Evolutionary conservation across 92 coral and sea anemone species (phyloP).

Genomic region (Porites lobata): DNA sequence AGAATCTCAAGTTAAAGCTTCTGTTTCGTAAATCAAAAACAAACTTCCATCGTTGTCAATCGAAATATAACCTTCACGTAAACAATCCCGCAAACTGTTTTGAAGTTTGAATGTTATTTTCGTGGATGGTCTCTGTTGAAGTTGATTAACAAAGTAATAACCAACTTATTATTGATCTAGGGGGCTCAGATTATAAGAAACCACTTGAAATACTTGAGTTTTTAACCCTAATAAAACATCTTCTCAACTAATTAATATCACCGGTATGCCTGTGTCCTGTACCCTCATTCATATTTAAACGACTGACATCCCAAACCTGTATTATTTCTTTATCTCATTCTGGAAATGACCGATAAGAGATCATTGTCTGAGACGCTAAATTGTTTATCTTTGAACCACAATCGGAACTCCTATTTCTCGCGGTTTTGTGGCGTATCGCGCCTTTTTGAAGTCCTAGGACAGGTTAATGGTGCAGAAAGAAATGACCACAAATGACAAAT

Average conservation of each 20-base stretch:
- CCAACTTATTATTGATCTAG: background rate
- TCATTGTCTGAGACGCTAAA: slow-evolving; percentile 19
- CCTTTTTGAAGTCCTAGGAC: background rate
- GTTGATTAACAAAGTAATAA: background rate
- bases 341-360: slow-evolving; percentile 54
- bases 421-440: background rate
- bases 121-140: background rate
- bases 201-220: background rate
- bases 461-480: slow-evolving; percentile 16
- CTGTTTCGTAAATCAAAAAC: slow-evolving; percentile 29
- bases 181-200: background rate
- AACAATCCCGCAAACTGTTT: slow-evolving; percentile 23
- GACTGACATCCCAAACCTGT: slow-evolving; percentile 14
- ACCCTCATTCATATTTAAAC: background rate
- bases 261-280: slow-evolving; percentile 23
- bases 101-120: background rate
- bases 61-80: slow-evolving; percentile 4
- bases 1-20: slow-evolving; percentile 11
- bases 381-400: slow-evolving; percentile 49
- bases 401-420: slow-evolving; percentile 22
- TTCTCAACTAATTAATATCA: slow-evolving; percentile 53
- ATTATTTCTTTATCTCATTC: slow-evolving; percentile 31
- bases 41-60: background rate
- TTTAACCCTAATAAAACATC: slow-evolving; percentile 15
- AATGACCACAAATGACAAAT: slow-evolving; percentile 10